phyloP scores from a whole-genome alignment of 2,888 invertebrate species.

The Ectropis crepuscularia region DNA sequence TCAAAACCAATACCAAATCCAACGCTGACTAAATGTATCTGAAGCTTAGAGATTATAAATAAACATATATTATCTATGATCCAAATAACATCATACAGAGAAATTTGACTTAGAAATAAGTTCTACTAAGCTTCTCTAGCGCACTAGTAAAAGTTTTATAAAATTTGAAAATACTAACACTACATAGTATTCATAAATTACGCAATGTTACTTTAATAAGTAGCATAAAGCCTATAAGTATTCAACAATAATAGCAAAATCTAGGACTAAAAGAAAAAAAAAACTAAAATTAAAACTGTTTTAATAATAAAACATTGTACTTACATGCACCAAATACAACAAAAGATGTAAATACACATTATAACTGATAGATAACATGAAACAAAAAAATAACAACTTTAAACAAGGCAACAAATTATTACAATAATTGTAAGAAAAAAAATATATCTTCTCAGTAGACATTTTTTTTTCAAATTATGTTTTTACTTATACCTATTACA shows the following conservation, averaged over 20 bases:
- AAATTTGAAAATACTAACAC: constrained; percentile 40
- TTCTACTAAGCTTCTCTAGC: constrained; percentile 28
- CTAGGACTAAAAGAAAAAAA: constrained; percentile 2
- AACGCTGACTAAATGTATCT: no score
- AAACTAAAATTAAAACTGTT: constrained; percentile 18
- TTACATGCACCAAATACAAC: constrained; percentile 17
- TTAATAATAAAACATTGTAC: constrained; percentile 19
- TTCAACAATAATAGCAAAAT: constrained; percentile 10
- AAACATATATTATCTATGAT: no score
- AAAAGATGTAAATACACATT: constrained; percentile 28
- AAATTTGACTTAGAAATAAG: neutral
- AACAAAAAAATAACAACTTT: constrained; percentile 41
- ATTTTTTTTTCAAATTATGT: neutral
- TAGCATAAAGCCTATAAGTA: constrained; percentile 11
- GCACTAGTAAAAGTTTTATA: constrained; percentile 32
- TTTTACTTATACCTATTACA: no score
- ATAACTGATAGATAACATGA: constrained; percentile 32
- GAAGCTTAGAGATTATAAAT: no score
- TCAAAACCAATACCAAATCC: no score
- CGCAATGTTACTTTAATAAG: neutral
- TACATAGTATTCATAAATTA: constrained; percentile 2
- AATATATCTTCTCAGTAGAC: constrained; percentile 1
- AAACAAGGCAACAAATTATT: constrained; percentile 36
- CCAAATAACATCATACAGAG: neutral
- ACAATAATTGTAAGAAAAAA: constrained; percentile 31